These are phyloP conservation scores for Lynx canadensis DNA, from an alignment of 2,113 vertebrate species.

Conservation along the genomic window DNA sequence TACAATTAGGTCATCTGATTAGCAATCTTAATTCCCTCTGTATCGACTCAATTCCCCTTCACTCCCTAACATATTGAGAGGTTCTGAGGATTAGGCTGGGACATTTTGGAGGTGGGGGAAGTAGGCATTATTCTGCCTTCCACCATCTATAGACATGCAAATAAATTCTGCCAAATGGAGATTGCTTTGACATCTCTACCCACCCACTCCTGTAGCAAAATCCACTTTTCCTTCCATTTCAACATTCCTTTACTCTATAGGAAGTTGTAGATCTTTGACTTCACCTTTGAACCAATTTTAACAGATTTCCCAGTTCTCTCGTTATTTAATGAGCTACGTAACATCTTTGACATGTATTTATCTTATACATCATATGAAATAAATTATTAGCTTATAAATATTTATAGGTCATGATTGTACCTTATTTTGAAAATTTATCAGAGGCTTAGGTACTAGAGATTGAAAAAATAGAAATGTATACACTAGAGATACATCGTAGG, in stretches of 20 bases:
- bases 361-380: neutral
- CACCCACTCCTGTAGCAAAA: neutral
- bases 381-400: conserved; percentile 1
- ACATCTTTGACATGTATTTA: neutral
- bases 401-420: neutral
- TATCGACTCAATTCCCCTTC: neutral
- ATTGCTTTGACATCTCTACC: neutral
- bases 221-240: neutral
- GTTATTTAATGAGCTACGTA: neutral
- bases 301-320: neutral
- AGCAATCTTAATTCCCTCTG: neutral
- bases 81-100: neutral
- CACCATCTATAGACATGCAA: neutral
- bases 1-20: neutral
- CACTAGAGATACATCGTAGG: neutral
- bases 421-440: neutral
- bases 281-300: neutral
- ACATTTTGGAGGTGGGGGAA: neutral
- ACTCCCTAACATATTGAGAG: neutral
- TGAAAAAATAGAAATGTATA: neutral
- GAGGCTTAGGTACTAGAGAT: neutral
- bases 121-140: neutral
- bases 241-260: neutral
- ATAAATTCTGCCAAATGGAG: neutral
- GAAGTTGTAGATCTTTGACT: neutral